Conservation (phyloP, 2,113 vertebrate genomes). For the Laterallus jamaicensis region DNA sequence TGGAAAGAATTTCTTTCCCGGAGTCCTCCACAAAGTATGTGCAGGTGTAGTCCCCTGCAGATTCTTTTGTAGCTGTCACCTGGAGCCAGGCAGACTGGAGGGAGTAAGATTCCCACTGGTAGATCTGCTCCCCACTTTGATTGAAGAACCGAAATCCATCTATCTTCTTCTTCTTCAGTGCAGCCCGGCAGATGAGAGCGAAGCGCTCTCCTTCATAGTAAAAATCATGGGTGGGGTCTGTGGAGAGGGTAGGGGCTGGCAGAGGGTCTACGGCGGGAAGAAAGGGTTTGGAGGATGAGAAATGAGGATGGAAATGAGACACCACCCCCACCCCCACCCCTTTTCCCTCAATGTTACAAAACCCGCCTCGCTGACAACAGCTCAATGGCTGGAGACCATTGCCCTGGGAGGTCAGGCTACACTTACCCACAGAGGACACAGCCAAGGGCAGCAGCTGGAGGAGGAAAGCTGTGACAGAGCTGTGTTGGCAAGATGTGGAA, state of each 20-base stretch:
- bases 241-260: neutral
- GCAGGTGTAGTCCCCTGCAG: neutral
- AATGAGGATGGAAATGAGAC: no score
- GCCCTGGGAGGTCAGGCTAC: neutral
- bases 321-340: neutral
- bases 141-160: neutral
- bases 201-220: neutral
- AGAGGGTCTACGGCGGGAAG: neutral
- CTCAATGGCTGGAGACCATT: neutral
- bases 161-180: neutral
- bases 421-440: neutral
- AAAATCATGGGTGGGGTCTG: neutral
- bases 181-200: neutral
- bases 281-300: neutral
- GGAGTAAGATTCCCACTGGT: no score
- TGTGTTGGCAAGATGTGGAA: neutral
- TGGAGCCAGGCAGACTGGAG: neutral
- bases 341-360: no score
- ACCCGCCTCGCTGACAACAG: rapidly evolving
- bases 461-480: neutral
- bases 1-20: neutral
- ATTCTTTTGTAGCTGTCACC: neutral
- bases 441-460: neutral
- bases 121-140: neutral
- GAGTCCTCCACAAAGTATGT: neutral